Conservation (phyloP, 2,113 vertebrate species). For the Apteryx mantelli region DNA sequence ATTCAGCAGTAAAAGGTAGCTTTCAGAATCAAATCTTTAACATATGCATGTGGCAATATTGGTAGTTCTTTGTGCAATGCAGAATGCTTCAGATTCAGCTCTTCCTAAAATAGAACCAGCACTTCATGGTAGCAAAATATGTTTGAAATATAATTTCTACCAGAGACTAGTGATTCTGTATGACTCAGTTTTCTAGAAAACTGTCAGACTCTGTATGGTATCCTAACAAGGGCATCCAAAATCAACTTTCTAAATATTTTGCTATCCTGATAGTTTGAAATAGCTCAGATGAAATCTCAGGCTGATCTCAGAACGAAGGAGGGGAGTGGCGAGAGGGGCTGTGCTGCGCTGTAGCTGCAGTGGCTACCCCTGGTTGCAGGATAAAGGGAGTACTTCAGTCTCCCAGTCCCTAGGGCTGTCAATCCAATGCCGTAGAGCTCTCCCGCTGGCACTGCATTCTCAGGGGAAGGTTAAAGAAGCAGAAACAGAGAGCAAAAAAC, state of each 20-base stretch:
- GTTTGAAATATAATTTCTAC: conserved; percentile 6
- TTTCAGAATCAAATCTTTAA: background rate
- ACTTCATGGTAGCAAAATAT: conserved; percentile 16
- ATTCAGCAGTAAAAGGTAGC: background rate
- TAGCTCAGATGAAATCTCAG: background rate
- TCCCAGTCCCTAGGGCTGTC: background rate
- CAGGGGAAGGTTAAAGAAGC: background rate
- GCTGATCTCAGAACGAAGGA: background rate
- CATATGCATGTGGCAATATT: background rate
- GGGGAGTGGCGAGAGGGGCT: background rate
- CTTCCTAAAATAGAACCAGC: conserved; percentile 38
- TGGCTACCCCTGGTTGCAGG: background rate
- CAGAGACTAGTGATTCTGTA: background rate
- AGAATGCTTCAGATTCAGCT: background rate
- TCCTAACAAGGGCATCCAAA: background rate
- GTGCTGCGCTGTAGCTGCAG: background rate
- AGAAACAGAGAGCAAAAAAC: background rate
- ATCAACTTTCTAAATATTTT: conserved; percentile 50
- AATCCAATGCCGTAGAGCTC: background rate
- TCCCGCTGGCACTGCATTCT: background rate
- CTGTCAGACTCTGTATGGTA: conserved; percentile 48
- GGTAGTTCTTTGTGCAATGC: background rate
- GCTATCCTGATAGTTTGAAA: background rate
- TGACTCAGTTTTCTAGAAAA: conserved; percentile 47
- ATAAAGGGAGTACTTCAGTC: background rate